Evolutionary conservation across 2,888 invertebrate species (phyloP), one percentile per base, ranked within the genome.

Genomic region (Lepetodrilus schrolli): DNA sequence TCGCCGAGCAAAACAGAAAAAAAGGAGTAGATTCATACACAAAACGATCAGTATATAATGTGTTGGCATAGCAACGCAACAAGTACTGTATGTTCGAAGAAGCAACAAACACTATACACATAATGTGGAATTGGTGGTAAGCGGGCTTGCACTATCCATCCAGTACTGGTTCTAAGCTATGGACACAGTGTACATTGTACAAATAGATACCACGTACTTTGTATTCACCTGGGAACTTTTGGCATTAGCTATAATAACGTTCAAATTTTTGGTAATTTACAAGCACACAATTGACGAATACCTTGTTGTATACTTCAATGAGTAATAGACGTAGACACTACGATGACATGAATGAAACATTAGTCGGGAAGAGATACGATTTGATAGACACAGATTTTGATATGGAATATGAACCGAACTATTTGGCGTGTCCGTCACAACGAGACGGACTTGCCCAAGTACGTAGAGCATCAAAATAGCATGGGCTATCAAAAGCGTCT

Each of bases 181-280:
- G 58, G 34, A 34, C 30, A 58, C 58, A 26, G 58, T 43, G 13
- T 30, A 58, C 58, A n/a, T n/a, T n/a, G n/a, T n/a, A n/a, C n/a
- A n/a, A n/a, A n/a, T n/a, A 58, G 58, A 17, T 58, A 58, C 23
- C 58, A 10, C 34, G 30, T 17, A n/a, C n/a, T n/a, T 34, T 26
- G 58, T 34, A 58, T 58, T 43, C 58, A 34, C 58, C 30, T 23
- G 58, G 58, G 26, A 58, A 58, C 26, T 58, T 58, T 58, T 58
- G 58, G 58, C 58, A 58, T 58, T 30, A 58, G 58, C 58, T 58
- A n/a, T n/a, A 58, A 58, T 58, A 58, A 58, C 58, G 26, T 58
- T 58, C 17, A 17, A 30, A 30, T 10, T 58, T 58, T 58, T 34
- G 34, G 58, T 58, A 58, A 58, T 58, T 58, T 58, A 58, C 58